Evolutionary conservation across 2,797 vertebrate genomes (phyloP), one percentile per base, ranked within the genome.

Genomic region (Chelmon rostratus): DNA sequence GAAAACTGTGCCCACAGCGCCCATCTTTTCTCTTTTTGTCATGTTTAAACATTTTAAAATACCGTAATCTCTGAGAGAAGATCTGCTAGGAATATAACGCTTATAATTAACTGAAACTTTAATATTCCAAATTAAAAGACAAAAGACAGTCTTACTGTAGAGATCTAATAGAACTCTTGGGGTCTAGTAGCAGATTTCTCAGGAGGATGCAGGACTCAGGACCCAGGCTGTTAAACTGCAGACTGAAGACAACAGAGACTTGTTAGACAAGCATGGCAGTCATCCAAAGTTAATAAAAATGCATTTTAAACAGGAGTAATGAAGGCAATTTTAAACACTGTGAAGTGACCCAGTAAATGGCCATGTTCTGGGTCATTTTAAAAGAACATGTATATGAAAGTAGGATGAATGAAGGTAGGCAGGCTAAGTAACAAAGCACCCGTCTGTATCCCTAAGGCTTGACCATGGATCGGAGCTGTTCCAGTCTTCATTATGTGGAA

Each of bases 191-290:
- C 64, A 99, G 86, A 84, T 98, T 95, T 52, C 94, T 95, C 73
- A 99, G 95, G 35, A 96, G 88, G 81, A 91, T 89, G 93, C 98
- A 98, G 80, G 97, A 97, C 1, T 97, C 96, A 0, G 97, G 93
- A 87, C 95, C 96, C 84, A 99, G 92, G 88, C 89, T 96, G 93
- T 99, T 99, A 95, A 97, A 97, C 94, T 98, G 97, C 83, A 99
- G 92, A 79, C 98, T 99, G 91, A 78, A 74, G 62, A 86, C 47
- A 88, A 90, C 73, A 91, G 25, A 86, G 50, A 89, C 77, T 28
- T 6, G 19, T 66, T n/a, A n/a, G n/a, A n/a, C 4, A 0, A 44
- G 28, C 23, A 75, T 11, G 3, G 3, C 4, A 38, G 10, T 42
- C 52, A 54, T 76, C 25, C 47, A 65, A 46, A 61, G 57, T 58